Base-by-base conservation (phyloP, 2,797 vertebrate genomes). In the Balearica regulorum region DNA sequence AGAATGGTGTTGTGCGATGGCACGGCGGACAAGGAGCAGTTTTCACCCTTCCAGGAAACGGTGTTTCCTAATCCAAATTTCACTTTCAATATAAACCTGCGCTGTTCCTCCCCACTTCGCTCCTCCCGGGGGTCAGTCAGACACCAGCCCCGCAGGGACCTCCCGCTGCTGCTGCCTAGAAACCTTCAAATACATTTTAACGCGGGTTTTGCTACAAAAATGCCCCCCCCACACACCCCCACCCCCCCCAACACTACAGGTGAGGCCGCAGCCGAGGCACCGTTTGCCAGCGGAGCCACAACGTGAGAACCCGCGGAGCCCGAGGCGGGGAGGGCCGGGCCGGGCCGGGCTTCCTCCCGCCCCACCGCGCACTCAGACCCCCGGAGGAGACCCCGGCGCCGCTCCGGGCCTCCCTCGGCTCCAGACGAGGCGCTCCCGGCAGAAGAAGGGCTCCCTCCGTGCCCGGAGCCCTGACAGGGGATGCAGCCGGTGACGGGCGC, bases 11-110 rank as follows among this genome's bases (percentile, higher is more conserved):
- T 20, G 16, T 22, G 44, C 11, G 14, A 55, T 5, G 11, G 46
- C 26, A 4, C 3, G 0, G 35, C 2, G 1, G 25, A 2, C 46
- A 9, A 20, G 6, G 4, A 28, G 51, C n/a, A 4, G 65, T 60
- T 60, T 11, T 13, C 35, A 5, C 37, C 69, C 70, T 26, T 5
- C 39, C 44, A 48, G 46, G 15, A 65, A n/a, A n/a, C 11, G 1
- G 1, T 11, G 16, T 22, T 55, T 43, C 31, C n/a, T 9, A 16
- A n/a, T 7, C 53, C 66, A 7, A 21, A 86, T 41, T 46, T 29
- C 58, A 8, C 41, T 65, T 49, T n/a, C 28, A 10, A 2, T 9
- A 21, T 2, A 26, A 29, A 54, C 7, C 61, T 5, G 51, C 14
- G 16, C 49, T 3, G 15, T 14, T 73, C 31, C 17, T 25, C n/a